Base-by-base conservation (phyloP, 1,140 invertebrate species). In the Pseudobourletiella spinata region DNA sequence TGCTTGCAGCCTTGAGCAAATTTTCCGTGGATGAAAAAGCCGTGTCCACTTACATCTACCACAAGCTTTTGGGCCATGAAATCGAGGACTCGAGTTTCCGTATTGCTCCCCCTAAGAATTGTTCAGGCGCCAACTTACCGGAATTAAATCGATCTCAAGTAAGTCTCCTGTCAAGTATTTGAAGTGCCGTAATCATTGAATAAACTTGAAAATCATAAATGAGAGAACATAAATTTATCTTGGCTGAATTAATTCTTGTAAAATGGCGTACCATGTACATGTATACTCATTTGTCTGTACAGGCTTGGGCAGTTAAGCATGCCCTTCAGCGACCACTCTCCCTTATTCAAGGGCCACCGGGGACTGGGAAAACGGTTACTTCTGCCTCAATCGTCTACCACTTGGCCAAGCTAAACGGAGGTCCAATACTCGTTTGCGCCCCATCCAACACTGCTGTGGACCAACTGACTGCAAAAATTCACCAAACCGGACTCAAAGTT, bases 321-420 rank as follows among this genome's bases (percentile, higher is more conserved):
- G 96, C 95, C 0, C 79, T 99, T 1, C 95, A 98, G 74, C 81
- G 95, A n/a, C 95, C 96, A 0, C 75, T 99, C 4, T 96, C 91
- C 22, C 75, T 99, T 1, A 99, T 99, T 72, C 97, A 99, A 82
- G 93, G 81, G 66, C 70, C 70, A 11, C 70, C 71, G 39, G 65
- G 67, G 51, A 61, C 50, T 14, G 50, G 50, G 16, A 54, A 54
- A 28, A 54, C 50, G 0, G 96, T 99, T 0, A 99, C 97, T 1
- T 99, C 96, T 6, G 97, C 97, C 0, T 98, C 96, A 0, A 95
- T 99, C 71, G 96, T 99, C 0, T 99, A 98, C 74, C 97, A 99
- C 75, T 78, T 99, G 30, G 94, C 95, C 0, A 91, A 95, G 74
- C 91, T 96, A 73, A 88, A 86, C 4, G 76, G 78, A 50, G 92